phyloP scores from a whole-genome alignment of 2,797 vertebrate species.

The Xiphophorus birchmanni region DNA sequence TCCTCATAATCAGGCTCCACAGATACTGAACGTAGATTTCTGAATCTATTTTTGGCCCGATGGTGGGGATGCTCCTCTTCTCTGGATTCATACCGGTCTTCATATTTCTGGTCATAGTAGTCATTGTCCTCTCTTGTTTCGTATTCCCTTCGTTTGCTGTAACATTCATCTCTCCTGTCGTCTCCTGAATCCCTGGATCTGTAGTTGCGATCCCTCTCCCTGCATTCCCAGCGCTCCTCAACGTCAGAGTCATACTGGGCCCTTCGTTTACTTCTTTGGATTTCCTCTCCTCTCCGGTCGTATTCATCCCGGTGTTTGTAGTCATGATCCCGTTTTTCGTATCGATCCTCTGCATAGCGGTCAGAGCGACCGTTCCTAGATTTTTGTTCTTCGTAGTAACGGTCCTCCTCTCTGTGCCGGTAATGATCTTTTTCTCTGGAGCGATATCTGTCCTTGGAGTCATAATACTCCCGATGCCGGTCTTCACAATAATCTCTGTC shows the following conservation, averaged over 20 bases:
- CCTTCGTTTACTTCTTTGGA: conserved; percentile 46
- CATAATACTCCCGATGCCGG: conserved; percentile 56
- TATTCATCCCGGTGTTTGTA: conserved; percentile 50
- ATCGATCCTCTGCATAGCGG: conserved; percentile 39
- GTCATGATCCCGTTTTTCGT: conserved; percentile 57
- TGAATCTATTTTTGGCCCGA: conserved; percentile 42
- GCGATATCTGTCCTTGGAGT: conserved; percentile 54
- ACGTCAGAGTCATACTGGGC: conserved; percentile 62
- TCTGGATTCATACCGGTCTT: conserved; percentile 40
- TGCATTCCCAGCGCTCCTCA: conserved; percentile 41
- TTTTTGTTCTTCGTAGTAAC: conserved; percentile 58
- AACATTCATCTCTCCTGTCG: conserved; percentile 50
- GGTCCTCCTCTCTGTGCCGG: conserved; percentile 60
- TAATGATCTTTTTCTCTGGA: conserved; percentile 59
- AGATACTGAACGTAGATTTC: conserved; percentile 59
- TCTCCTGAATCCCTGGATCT: conserved; percentile 55
- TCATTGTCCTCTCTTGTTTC: conserved; percentile 40
- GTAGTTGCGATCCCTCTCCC: conserved; percentile 52
- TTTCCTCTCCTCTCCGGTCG: conserved; percentile 51
- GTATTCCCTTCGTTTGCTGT: conserved; percentile 53
- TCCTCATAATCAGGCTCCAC: conserved; percentile 63
- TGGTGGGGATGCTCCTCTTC: conserved; percentile 24
- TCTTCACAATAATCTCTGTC: conserved; percentile 52
- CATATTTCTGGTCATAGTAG: conserved; percentile 32
- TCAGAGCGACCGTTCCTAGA: conserved; percentile 51